phyloP scores from a whole-genome alignment of 2,113 vertebrate genomes.

The Oenanthe melanoleuca region DNA sequence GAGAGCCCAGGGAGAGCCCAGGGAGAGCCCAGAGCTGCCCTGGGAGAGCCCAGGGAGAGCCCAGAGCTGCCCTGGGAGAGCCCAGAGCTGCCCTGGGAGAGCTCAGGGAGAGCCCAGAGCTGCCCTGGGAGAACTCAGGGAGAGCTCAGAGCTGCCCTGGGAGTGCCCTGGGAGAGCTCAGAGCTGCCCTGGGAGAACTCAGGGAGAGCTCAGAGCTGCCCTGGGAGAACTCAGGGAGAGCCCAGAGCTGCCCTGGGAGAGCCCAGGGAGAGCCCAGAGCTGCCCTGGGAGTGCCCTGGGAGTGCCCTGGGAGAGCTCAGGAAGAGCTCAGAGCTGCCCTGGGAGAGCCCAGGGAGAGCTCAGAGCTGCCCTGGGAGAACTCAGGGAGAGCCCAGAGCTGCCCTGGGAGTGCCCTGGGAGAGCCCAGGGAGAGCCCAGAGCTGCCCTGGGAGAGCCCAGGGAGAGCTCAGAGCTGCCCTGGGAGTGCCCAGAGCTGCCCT shows the following conservation, averaged over 20 bases:
- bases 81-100: fast-evolving
- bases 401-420: too few species aligned
- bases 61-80: fast-evolving
- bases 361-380: fast-evolving
- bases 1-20: neutral
- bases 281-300: fast-evolving
- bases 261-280: fast-evolving
- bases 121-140: fast-evolving
- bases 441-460: too few species aligned
- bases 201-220: fast-evolving
- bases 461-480: fast-evolving
- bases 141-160: fast-evolving
- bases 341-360: fast-evolving
- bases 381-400: too few species aligned
- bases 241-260: too few species aligned
- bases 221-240: too few species aligned
- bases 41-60: fast-evolving
- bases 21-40: too few species aligned
- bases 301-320: too few species aligned
- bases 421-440: too few species aligned
- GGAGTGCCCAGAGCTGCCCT: fast-evolving
- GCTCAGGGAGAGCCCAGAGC: fast-evolving
- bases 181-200: too few species aligned
- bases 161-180: fast-evolving
- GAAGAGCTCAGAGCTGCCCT: too few species aligned